Conservation (phyloP, 2,113 vertebrate genomes). For the Setophaga kirtlandii region DNA sequence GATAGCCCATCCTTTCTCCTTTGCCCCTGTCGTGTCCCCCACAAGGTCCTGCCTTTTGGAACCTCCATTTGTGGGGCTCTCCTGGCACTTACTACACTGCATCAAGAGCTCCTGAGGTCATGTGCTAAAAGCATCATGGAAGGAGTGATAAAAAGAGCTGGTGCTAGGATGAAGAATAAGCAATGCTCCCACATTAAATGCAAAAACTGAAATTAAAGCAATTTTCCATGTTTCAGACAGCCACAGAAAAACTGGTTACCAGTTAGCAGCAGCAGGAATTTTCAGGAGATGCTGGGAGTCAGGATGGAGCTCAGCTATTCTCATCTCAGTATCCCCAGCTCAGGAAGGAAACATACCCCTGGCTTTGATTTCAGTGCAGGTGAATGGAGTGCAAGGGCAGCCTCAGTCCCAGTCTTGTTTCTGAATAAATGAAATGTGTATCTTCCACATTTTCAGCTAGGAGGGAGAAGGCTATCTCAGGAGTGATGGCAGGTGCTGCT, state of each 20-base stretch:
- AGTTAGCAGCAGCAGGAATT: not conserved
- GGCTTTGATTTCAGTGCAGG: not conserved
- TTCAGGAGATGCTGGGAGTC: not conserved
- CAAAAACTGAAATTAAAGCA: not conserved
- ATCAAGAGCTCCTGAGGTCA: not conserved
- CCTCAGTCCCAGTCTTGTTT: not conserved
- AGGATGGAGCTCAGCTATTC: not conserved
- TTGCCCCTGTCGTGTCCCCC: not conserved
- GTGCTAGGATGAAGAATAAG: not conserved
- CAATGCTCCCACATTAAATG: not conserved
- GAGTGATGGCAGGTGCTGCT: conserved; percentile 74
- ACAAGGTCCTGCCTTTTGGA: not conserved
- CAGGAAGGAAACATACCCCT: not conserved
- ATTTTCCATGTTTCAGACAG: not conserved
- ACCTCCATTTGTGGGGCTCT: not conserved
- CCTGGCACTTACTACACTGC: not conserved
- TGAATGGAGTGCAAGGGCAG: not conserved
- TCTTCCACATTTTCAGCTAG: not conserved
- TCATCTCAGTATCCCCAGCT: not conserved
- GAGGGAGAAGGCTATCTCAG: conserved; percentile 51
- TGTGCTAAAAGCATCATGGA: not conserved
- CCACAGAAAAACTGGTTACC: not conserved
- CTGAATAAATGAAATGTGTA: conserved; percentile 38
- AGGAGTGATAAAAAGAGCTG: not conserved
- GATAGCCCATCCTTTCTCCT: not conserved